Conservation (phyloP, 2,113 vertebrate species). For the Isichthys henryi region DNA sequence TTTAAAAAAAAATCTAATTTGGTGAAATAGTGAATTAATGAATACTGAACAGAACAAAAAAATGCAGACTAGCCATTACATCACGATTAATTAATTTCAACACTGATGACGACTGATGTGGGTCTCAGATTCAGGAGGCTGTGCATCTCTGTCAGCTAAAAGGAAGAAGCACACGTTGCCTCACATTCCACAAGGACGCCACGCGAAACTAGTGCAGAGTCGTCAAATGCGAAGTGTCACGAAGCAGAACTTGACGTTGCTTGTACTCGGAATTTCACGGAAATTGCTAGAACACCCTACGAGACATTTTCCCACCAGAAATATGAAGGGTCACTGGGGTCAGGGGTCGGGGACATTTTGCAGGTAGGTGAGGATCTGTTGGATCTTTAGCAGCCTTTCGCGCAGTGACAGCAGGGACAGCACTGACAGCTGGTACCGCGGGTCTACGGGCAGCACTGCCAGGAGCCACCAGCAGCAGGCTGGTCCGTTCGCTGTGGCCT, state of each 20-base stretch:
- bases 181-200: not conserved
- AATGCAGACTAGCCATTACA: not conserved
- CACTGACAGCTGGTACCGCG: conserved; percentile 85
- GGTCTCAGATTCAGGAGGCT: not conserved
- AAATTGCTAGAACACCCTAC: not conserved
- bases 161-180: not conserved
- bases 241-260: not conserved
- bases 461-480: conserved; percentile 99
- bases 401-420: conserved; percentile 87
- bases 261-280: not conserved
- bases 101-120: not conserved
- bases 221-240: not conserved
- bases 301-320: not conserved
- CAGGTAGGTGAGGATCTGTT: conserved; percentile 90
- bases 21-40: not conserved
- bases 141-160: not conserved
- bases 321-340: not conserved
- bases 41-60: not conserved
- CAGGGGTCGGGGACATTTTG: conserved; percentile 70
- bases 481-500: conserved; percentile 86
- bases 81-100: not conserved
- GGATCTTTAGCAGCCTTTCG: conserved; percentile 88
- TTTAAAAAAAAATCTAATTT: not conserved
- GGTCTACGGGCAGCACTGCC: conserved; percentile 91
- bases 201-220: not conserved